phyloP scores from a whole-genome alignment of 2,113 vertebrate species.

The Varanus komodoensis region DNA sequence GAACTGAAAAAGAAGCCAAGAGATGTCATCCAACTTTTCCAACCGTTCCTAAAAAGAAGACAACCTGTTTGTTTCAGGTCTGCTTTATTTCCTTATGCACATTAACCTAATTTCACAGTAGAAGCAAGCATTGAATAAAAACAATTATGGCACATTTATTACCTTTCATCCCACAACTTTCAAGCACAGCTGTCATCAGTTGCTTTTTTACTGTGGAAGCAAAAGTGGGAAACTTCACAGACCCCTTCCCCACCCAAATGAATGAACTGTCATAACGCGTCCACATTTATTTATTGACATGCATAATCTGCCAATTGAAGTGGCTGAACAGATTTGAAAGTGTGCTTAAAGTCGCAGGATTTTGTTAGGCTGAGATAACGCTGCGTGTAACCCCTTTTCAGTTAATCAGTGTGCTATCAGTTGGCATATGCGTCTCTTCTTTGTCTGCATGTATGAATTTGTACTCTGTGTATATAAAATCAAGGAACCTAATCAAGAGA shows the following conservation, averaged over 20 bases:
- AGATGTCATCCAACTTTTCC: neutral
- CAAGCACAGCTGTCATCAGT: neutral
- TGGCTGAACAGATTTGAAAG: neutral
- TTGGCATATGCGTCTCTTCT: neutral
- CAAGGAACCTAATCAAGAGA: neutral
- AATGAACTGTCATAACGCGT: slow-evolving; percentile 20
- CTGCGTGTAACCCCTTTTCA: neutral
- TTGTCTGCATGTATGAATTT: neutral
- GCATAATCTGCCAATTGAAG: slow-evolving; percentile 7
- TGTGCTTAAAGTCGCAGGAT: neutral
- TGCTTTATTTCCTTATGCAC: slow-evolving; percentile 18
- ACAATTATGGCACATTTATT: slow-evolving; percentile 1
- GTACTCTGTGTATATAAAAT: fast-evolving
- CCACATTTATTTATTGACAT: slow-evolving; percentile 23
- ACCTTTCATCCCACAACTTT: slow-evolving; percentile 20
- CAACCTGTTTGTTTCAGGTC: slow-evolving; percentile 6
- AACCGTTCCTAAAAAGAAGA: neutral
- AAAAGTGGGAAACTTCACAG: neutral
- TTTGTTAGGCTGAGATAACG: neutral
- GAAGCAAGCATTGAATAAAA: slow-evolving; percentile 9
- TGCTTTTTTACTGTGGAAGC: slow-evolving; percentile 6
- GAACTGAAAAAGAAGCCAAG: neutral
- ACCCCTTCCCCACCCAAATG: neutral
- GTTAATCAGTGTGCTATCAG: neutral
- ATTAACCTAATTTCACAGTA: slow-evolving; percentile 30